Conservation (phyloP, 1,140 invertebrate genomes). For the Hyphantria cunea region DNA sequence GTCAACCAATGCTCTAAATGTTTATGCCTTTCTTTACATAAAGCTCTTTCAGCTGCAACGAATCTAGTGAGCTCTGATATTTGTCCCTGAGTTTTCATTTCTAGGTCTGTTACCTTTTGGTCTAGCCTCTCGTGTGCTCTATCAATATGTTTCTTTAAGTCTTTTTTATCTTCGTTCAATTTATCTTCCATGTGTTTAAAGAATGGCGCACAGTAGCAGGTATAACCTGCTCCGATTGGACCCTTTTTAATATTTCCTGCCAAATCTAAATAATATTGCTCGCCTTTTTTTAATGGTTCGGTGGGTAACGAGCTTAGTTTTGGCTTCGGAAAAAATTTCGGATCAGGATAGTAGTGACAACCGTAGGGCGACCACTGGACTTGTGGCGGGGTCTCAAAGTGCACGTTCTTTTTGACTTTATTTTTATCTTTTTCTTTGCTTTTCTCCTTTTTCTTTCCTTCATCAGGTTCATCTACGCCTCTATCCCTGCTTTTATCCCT, state of each 20-base stretch:
- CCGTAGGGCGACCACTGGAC: conserved; percentile 93
- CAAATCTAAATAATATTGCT: conserved; percentile 97
- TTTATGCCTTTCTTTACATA: conserved; percentile 85
- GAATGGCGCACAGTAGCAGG: conserved; percentile 90
- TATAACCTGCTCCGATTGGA: conserved; percentile 93
- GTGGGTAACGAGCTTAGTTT: conserved; percentile 92
- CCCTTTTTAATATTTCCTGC: conserved; percentile 98
- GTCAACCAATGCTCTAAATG: conserved; percentile 87
- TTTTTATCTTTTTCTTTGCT: conserved; percentile 79
- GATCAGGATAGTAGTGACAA: conserved; percentile 93
- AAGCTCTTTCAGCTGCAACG: conserved; percentile 84
- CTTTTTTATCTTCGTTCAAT: conserved; percentile 91
- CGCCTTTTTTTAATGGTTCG: conserved; percentile 92
- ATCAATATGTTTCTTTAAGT: conserved; percentile 92
- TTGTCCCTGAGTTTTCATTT: conserved; percentile 89
- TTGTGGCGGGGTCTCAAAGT: conserved; percentile 70
- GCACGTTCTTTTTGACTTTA: conserved; percentile 79
- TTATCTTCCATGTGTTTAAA: conserved; percentile 94
- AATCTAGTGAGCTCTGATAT: conserved; percentile 87
- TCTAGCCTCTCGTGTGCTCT: conserved; percentile 90
- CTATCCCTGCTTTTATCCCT: conserved; percentile 79
- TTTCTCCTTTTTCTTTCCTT: conserved; percentile 71
- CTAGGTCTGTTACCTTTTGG: conserved; percentile 91
- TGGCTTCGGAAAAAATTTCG: conserved; percentile 91
- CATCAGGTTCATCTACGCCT: conserved; percentile 69